These are phyloP conservation scores for Eolophus roseicapilla DNA, from an alignment of 2,113 vertebrate species.

Conservation along the genomic window DNA sequence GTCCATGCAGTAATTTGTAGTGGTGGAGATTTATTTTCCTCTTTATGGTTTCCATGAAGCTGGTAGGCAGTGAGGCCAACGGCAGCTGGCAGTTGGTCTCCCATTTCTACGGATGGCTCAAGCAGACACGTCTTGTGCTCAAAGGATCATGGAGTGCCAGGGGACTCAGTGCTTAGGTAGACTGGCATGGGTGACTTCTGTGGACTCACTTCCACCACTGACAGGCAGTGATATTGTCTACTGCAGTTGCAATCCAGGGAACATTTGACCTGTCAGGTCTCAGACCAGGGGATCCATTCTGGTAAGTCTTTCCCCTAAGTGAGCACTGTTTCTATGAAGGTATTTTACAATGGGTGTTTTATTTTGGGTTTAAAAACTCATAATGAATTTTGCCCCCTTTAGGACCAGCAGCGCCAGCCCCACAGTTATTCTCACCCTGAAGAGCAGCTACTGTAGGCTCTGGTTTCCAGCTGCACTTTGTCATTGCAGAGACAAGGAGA, in stretches of 20 bases:
- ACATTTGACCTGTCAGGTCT: background rate
- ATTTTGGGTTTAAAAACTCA: background rate
- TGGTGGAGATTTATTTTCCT: constrained; percentile 14
- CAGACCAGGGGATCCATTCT: background rate
- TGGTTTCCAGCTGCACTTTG: background rate
- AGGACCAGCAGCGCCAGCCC: background rate
- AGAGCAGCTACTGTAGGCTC: background rate
- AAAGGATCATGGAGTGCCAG: background rate
- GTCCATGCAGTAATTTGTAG: constrained; percentile 18
- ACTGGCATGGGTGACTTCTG: background rate
- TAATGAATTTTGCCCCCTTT: background rate
- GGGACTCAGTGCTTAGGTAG: background rate
- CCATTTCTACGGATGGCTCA: background rate
- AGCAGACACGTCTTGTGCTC: background rate
- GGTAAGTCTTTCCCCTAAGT: background rate
- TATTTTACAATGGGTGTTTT: background rate
- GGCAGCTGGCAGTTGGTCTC: background rate
- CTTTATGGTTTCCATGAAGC: background rate
- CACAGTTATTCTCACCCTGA: background rate
- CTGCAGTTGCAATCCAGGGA: background rate
- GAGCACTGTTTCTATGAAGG: background rate
- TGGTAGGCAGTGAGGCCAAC: background rate
- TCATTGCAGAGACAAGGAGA: background rate
- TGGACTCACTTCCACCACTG: background rate
- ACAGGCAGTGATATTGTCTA: background rate